phyloP scores from a whole-genome alignment of 2,797 vertebrate genomes.

The Fundulus diaphanus region DNA sequence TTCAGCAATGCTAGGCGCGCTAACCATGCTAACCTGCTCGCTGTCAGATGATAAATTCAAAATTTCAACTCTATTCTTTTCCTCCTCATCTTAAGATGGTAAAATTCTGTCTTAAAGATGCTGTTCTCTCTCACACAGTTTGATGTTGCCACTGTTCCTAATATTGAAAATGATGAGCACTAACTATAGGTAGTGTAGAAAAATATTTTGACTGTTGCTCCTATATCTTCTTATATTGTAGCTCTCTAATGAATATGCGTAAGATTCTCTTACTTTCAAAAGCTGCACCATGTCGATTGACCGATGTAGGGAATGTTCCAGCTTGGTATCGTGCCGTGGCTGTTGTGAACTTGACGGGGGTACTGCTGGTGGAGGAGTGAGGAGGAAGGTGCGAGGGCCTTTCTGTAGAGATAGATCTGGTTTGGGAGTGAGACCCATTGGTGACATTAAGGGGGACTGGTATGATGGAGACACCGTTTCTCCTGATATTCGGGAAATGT shows the following conservation, averaged over 20 bases:
- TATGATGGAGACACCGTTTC: slow-evolving; percentile 90
- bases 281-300: slow-evolving; percentile 97
- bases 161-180: background rate
- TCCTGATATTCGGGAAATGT: slow-evolving; percentile 83
- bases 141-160: background rate
- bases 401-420: slow-evolving; percentile 84
- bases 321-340: slow-evolving; percentile 84
- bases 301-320: slow-evolving; percentile 87
- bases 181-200: background rate
- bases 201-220: background rate
- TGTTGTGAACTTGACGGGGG: slow-evolving; percentile 79
- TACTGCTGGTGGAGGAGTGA: slow-evolving; percentile 76
- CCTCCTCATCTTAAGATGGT: background rate
- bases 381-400: slow-evolving; percentile 73
- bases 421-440: slow-evolving; percentile 87
- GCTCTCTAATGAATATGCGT: background rate
- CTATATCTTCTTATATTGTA: background rate
- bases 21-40: background rate
- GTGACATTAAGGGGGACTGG: slow-evolving; percentile 84
- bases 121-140: background rate
- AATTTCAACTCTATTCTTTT: background rate
- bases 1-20: background rate
- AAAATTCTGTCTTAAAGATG: background rate
- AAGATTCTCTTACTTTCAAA: slow-evolving; percentile 84
- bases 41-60: background rate